phyloP scores from a whole-genome alignment of 2,113 vertebrate genomes.

The Halichoerus grypus region DNA sequence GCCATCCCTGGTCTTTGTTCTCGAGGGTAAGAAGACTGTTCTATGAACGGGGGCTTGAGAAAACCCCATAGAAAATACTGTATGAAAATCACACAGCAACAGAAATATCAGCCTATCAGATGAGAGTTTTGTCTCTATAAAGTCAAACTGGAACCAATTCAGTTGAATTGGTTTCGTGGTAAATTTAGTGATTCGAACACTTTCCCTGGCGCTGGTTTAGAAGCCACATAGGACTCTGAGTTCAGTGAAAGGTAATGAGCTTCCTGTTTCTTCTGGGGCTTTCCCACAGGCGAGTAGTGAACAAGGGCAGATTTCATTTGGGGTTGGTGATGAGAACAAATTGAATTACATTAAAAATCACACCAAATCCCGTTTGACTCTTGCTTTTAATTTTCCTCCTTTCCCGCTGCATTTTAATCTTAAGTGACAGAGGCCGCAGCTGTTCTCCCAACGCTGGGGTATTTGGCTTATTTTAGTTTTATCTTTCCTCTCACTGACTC shows the following conservation, averaged over 20 bases:
- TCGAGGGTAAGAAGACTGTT: not conserved
- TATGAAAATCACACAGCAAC: not conserved
- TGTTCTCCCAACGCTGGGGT: too few species aligned
- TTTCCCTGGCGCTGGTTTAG: not conserved
- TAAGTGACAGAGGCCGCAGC: not conserved
- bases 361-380: not conserved
- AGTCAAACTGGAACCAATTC: not conserved
- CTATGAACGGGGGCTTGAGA: not conserved
- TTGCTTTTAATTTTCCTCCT: not conserved
- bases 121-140: not conserved
- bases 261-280: not conserved
- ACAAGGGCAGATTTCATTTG: not conserved
- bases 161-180: not conserved
- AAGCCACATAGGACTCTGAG: not conserved
- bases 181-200: not conserved
- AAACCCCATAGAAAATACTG: not conserved
- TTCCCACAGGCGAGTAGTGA: not conserved
- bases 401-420: not conserved
- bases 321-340: not conserved
- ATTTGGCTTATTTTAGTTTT: not conserved
- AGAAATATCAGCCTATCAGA: not conserved
- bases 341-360: not conserved
- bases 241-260: not conserved
- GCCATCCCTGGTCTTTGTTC: too few species aligned
- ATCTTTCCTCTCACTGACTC: not conserved